phyloP scores from a whole-genome alignment of 2,888 invertebrate genomes.

The Psylliodes chrysocephalus region DNA sequence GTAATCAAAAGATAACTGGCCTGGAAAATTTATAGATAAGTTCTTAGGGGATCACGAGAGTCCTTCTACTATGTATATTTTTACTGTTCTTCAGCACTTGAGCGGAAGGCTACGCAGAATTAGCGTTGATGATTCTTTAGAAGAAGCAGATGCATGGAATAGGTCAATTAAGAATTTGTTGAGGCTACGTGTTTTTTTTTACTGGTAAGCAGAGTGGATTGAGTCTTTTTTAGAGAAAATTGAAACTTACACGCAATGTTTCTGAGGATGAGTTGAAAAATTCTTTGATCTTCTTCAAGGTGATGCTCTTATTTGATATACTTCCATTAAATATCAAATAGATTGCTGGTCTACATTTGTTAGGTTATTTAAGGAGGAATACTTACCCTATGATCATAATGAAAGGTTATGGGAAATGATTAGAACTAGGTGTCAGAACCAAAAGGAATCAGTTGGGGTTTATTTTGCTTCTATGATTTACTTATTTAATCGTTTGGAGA shows the following conservation, averaged over 20 bases:
- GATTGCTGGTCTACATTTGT: not conserved
- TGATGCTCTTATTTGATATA: slow-evolving; percentile 14
- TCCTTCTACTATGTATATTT: not conserved
- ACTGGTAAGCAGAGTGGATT: not conserved
- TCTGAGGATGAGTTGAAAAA: slow-evolving; percentile 2
- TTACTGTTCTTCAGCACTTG: not conserved
- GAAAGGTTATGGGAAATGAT: slow-evolving; percentile 2
- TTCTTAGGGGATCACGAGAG: not conserved
- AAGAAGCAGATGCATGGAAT: not conserved
- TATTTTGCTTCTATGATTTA: slow-evolving; percentile 23
- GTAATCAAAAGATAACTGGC: not conserved
- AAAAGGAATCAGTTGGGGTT: slow-evolving; percentile 2
- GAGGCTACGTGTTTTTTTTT: not conserved
- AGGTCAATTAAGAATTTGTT: not conserved
- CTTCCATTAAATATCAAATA: slow-evolving; percentile 10
- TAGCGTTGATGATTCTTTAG: not conserved
- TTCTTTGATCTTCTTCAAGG: not conserved
- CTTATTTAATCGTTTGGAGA: slow-evolving; percentile 13
- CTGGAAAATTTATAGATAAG: not conserved
- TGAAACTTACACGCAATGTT: not conserved
- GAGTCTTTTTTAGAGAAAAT: too few species aligned
- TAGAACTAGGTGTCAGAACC: slow-evolving; percentile 5
- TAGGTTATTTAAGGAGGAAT: too few species aligned
- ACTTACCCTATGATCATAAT: slow-evolving; percentile 16
- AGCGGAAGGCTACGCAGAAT: too few species aligned